Conservation (phyloP, 92 coral and sea anemone genomes). For the Virgularia gustaviana region DNA sequence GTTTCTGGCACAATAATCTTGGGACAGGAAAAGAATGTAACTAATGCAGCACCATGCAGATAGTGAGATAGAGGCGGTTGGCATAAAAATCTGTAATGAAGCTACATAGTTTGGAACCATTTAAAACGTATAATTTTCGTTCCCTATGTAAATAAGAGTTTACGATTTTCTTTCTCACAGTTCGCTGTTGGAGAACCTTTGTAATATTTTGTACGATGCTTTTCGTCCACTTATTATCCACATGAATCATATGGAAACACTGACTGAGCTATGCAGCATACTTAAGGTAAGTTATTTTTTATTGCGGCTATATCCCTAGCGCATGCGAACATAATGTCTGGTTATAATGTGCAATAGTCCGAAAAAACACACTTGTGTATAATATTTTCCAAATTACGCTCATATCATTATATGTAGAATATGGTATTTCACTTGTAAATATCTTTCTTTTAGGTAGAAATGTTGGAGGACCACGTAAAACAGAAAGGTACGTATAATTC, state of each 20-base stretch:
- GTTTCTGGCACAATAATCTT: neutral
- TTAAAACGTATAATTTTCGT: neutral
- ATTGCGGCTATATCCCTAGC: neutral
- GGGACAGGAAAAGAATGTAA: neutral
- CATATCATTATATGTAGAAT: no score
- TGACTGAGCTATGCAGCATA: constrained; percentile 88
- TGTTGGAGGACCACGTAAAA: constrained; percentile 92
- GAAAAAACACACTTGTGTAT: no score
- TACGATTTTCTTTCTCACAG: constrained; percentile 35
- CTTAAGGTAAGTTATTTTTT: constrained; percentile 63
- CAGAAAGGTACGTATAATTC: constrained; percentile 68
- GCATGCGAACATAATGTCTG: neutral
- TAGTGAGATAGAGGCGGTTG: neutral
- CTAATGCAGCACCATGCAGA: neutral
- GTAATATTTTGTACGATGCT: constrained; percentile 78
- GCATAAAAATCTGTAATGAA: no score
- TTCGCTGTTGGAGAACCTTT: constrained; percentile 74
- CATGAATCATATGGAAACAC: constrained; percentile 98
- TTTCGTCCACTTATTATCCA: constrained; percentile 94
- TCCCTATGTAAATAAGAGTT: neutral
- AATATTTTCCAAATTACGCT: no score
- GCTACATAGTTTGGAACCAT: no score
- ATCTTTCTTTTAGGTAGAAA: constrained; percentile 98
- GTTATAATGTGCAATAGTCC: no score
- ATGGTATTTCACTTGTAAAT: no score